Evolutionary conservation across 2,888 invertebrate species (phyloP).

Genomic region (Protophormia terraenovae): DNA sequence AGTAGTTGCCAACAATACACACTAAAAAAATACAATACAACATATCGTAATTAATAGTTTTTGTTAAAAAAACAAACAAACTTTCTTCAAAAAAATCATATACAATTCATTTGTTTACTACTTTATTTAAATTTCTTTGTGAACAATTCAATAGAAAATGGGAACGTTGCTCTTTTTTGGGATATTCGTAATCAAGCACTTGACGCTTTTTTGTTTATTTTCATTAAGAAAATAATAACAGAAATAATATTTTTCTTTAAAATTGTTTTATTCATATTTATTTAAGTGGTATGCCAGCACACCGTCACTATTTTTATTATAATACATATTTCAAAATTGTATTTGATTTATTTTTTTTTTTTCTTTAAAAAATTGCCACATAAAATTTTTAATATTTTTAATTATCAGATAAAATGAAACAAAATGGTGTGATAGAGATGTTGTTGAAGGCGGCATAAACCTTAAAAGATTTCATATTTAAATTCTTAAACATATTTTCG

Average conservation of each 20-base stretch:
- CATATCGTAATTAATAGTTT: slow-evolving; percentile 39
- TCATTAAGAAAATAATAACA: slow-evolving; percentile 4
- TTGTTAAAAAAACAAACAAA: slow-evolving; percentile 26
- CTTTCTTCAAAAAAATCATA: background rate
- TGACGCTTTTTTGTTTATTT: slow-evolving; percentile 49
- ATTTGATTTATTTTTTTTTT: background rate
- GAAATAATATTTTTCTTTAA: background rate
- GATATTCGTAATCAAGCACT: slow-evolving; percentile 7
- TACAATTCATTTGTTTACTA: slow-evolving; percentile 9
- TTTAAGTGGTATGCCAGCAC: background rate
- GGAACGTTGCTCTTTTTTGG: slow-evolving; percentile 23
- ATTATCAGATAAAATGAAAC: slow-evolving; percentile 13
- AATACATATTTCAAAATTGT: background rate
- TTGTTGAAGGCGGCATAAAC: slow-evolving; percentile 33
- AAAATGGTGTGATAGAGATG: background rate
- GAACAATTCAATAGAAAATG: slow-evolving; percentile 40
- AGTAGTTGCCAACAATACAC: slow-evolving; percentile 53
- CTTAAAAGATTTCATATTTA: slow-evolving; percentile 35
- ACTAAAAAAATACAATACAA: background rate
- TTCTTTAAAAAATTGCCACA: slow-evolving; percentile 6
- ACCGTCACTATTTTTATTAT: background rate
- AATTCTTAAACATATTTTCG: slow-evolving; percentile 33
- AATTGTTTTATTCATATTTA: background rate
- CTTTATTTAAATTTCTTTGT: slow-evolving; percentile 22
- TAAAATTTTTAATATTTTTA: background rate